Base-by-base conservation (phyloP, 2,113 vertebrate genomes). In the Poeciliopsis occidentalis region DNA sequence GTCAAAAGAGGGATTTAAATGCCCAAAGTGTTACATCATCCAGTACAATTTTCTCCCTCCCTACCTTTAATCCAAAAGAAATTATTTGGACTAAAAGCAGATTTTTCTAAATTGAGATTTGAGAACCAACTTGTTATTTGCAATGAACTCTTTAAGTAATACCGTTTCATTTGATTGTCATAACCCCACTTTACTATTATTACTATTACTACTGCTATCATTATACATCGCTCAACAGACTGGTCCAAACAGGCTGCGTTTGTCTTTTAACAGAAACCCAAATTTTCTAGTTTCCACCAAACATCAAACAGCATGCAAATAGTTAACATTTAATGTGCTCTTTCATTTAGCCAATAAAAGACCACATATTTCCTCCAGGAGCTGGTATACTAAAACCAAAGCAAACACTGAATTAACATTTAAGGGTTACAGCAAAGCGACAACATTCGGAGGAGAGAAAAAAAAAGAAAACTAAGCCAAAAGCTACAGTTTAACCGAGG, bases 201-300 rank as follows among this genome's bases (percentile, higher is more conserved):
- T 32, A 32, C 1, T 2, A 32, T 1, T 3, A 4, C 51, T 67
- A 75, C 75, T 63, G 29, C n/a, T 64, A 34, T 67, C 67, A 54
- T 54, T 51, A 22, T 51, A 51, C 19, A 51, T 22, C 19, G 10
- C 34, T 69, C 32, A 34, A 11, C 8, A 4, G 57, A 60, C 61
- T 63, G 47, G 19, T 7, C 30, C 32, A 27, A 34, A 41, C 8
- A 8, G 27, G 51, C 69, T 15, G 6, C 34, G 34, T 34, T 34
- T 34, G 67, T 51, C 67, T 39, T 69, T 79, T 30, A 41, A 22
- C 32, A 54, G 30, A 75, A 54, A 60, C 71, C n/a, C 19, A 26
- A 70, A 75, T 32, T 61, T 31, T 31, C 27, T 68, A 19, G 8
- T 27, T 61, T n/a, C 24, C 4, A 41, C 30, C 29, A 41, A 57